Conservation (phyloP, 2,797 vertebrate genomes). For the Heterohyrax brucei region DNA sequence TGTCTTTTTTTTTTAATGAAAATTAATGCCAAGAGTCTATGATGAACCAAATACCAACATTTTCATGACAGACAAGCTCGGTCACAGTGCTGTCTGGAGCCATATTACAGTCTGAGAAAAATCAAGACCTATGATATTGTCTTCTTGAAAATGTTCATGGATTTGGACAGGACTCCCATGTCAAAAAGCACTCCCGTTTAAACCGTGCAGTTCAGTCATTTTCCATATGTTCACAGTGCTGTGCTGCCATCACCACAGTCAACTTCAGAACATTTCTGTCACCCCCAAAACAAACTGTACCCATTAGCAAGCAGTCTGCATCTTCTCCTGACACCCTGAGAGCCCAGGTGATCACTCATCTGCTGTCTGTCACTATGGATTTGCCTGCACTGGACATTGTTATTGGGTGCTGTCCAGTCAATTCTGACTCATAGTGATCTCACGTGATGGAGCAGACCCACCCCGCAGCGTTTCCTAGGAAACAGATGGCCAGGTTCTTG, state of each 20-base stretch:
- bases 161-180: fast-evolving
- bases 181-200: fast-evolving
- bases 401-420: no score
- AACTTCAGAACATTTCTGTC: not conserved
- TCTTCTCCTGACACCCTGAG: fast-evolving
- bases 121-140: fast-evolving
- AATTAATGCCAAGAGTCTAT: fast-evolving
- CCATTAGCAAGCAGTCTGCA: fast-evolving
- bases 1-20: not conserved
- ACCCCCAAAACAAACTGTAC: not conserved
- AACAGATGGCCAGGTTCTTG: not conserved
- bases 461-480: not conserved
- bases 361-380: not conserved
- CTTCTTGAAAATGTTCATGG: not conserved
- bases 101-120: fast-evolving
- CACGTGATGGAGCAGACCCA: not conserved
- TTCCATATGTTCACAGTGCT: not conserved
- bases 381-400: not conserved
- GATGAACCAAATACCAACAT: fast-evolving
- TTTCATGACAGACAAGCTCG: fast-evolving
- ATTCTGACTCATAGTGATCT: not conserved
- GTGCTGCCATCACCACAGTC: fast-evolving
- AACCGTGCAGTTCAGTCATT: fast-evolving
- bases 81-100: fast-evolving
- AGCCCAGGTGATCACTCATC: fast-evolving